phyloP scores from a whole-genome alignment of 2,888 invertebrate genomes.

The Eilema caniola region DNA sequence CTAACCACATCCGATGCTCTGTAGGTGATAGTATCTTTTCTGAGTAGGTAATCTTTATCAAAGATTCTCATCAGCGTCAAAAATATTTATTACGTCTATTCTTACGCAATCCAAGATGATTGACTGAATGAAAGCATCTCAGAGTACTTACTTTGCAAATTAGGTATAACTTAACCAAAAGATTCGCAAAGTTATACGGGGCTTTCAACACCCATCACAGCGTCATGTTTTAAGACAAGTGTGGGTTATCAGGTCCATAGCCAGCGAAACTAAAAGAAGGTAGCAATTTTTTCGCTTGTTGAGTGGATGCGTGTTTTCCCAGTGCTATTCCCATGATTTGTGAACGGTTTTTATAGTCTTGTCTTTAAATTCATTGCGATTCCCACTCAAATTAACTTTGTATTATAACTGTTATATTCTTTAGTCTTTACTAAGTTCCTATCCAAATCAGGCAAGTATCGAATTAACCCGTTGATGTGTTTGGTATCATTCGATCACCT shows the following conservation, averaged over 20 bases:
- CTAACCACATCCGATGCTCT: neutral
- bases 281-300: too few relatives aligned
- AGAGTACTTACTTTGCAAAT: neutral
- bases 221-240: neutral
- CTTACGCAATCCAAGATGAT: neutral
- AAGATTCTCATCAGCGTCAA: neutral
- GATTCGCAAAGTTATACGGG: neutral
- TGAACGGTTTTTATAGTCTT: too few relatives aligned
- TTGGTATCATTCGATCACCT: constrained; percentile 42
- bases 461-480: constrained; percentile 19
- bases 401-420: too few relatives aligned
- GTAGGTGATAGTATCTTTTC: neutral
- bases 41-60: neutral
- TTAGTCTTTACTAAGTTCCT: neutral
- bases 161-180: neutral
- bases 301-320: too few relatives aligned
- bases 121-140: constrained; percentile 1
- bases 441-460: constrained; percentile 3
- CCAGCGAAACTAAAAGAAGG: too few relatives aligned
- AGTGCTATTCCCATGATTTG: too few relatives aligned
- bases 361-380: neutral
- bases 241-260: neutral
- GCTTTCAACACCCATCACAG: neutral
- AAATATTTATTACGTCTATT: neutral
- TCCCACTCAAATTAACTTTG: neutral